Evolutionary conservation across 2,113 vertebrate species (phyloP).

Genomic region (Lonchura striata): DNA sequence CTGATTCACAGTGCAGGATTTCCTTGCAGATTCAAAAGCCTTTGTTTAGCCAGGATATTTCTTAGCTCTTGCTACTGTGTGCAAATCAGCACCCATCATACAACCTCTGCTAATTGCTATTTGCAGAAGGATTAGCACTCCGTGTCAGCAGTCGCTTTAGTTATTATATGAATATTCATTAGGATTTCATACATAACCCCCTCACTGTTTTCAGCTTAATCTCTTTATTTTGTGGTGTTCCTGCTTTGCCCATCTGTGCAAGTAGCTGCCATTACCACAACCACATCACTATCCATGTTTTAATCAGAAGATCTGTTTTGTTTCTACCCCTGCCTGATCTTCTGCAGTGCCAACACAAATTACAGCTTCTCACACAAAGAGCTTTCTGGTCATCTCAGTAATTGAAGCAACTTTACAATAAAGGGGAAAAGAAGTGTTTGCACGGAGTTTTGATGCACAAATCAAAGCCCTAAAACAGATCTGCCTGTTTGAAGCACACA

Average conservation of each 20-base stretch:
- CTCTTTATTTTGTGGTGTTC: not conserved
- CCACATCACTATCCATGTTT: not conserved
- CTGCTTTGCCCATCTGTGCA: not conserved
- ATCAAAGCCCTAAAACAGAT: not conserved
- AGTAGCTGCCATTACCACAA: not conserved
- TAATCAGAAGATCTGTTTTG: not conserved
- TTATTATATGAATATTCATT: slow-evolving; percentile 52
- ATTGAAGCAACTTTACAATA: not conserved
- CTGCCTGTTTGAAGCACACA: not conserved
- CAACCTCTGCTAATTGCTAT: slow-evolving; percentile 32
- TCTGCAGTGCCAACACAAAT: not conserved
- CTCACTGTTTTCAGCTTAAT: slow-evolving; percentile 29
- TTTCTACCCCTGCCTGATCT: not conserved
- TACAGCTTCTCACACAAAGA: not conserved
- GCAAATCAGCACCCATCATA: slow-evolving; percentile 40
- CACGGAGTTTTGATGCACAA: not conserved
- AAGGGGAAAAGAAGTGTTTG: rapidly evolving
- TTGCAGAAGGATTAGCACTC: slow-evolving; percentile 20
- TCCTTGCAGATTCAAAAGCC: not conserved
- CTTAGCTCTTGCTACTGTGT: slow-evolving; percentile 13
- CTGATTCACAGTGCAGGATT: not conserved
- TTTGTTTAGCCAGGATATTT: not conserved
- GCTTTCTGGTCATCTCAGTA: not conserved
- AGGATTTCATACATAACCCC: not conserved
- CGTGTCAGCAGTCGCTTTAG: not conserved